phyloP scores from a whole-genome alignment of 2,113 vertebrate genomes.

The Capreolus pygargus region DNA sequence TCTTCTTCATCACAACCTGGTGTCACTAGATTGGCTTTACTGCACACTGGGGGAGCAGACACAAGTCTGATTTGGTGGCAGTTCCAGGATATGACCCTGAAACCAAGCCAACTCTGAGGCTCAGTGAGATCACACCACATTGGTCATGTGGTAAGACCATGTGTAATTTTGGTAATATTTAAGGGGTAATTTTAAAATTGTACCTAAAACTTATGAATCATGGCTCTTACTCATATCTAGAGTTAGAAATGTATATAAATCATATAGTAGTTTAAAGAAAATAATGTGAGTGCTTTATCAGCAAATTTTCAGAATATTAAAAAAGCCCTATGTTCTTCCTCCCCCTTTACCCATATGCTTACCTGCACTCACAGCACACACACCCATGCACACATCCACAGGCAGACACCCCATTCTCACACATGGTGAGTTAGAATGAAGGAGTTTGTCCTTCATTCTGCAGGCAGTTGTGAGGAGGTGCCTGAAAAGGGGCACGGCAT shows the following conservation, averaged over 20 bases:
- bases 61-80: not conserved
- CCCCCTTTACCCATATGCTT: accelerated
- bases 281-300: not conserved
- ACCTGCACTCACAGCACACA: not conserved
- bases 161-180: not conserved
- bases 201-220: not conserved
- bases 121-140: not conserved
- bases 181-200: not conserved
- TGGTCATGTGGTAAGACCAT: not conserved
- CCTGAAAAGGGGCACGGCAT: not conserved
- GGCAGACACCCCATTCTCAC: accelerated
- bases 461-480: not conserved
- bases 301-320: not conserved
- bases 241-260: not conserved
- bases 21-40: not conserved
- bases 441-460: not conserved
- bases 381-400: accelerated
- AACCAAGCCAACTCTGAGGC: not conserved
- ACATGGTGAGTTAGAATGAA: not conserved
- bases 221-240: not conserved
- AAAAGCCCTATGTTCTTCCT: not conserved
- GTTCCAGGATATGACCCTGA: not conserved
- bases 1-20: too few relatives aligned
- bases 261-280: not conserved
- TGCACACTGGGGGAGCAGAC: not conserved